phyloP scores from a whole-genome alignment of 1,140 invertebrate genomes.

The Pristionchus pacificus region DNA sequence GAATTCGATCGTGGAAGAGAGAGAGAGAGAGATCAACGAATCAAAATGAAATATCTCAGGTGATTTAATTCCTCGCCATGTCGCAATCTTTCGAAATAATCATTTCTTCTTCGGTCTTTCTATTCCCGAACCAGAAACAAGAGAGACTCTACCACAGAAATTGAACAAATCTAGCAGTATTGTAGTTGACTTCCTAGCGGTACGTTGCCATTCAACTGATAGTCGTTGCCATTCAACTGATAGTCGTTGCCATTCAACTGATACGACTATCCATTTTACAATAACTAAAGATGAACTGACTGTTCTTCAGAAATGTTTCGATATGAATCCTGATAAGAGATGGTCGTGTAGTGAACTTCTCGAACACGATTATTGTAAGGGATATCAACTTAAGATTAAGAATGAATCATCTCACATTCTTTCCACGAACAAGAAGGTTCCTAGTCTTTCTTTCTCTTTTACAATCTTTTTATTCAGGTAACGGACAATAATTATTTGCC shows the following conservation, averaged over 20 bases:
- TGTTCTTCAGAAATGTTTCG: constrained; percentile 75
- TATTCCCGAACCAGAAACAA: constrained; percentile 75
- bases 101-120: constrained; percentile 82
- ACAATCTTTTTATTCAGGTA: constrained; percentile 9
- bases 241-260: constrained; percentile 9
- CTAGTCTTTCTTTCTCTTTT: background rate
- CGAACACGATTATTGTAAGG: constrained; percentile 76
- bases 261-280: background rate
- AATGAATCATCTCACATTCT: no score
- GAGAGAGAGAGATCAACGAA: no score
- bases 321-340: constrained; percentile 84
- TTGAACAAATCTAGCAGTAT: constrained; percentile 29
- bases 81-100: constrained; percentile 89
- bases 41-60: constrained; percentile 61
- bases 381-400: constrained; percentile 19
- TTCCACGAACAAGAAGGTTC: no score
- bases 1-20: no score
- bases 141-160: constrained; percentile 52
- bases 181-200: constrained; percentile 34
- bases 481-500: constrained; percentile 12
- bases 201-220: constrained; percentile 7
- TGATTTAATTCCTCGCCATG: constrained; percentile 83
- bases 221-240: constrained; percentile 4
- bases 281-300: constrained; percentile 4
- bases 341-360: constrained; percentile 83